Conservation (phyloP, 1,140 invertebrate species). For the Hermetia illucens region DNA sequence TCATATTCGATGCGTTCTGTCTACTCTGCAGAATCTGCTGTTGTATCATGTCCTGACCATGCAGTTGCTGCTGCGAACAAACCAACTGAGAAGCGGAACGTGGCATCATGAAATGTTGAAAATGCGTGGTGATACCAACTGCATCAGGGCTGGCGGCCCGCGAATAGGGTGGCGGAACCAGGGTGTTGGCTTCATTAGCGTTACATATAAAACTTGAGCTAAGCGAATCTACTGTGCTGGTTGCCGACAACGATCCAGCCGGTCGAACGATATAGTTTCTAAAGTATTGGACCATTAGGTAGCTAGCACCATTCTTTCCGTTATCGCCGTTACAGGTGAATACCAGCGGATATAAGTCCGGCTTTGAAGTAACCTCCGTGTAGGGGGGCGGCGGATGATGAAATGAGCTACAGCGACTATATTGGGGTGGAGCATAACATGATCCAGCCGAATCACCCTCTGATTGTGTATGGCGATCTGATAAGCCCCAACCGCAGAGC, state of each 20-base stretch:
- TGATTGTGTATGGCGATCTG: slow-evolving; percentile 34
- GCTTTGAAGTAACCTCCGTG: slow-evolving; percentile 71
- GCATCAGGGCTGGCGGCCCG: slow-evolving; percentile 56
- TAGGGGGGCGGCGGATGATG: slow-evolving; percentile 65
- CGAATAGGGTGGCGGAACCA: slow-evolving; percentile 69
- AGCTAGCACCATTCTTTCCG: slow-evolving; percentile 50
- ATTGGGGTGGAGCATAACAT: slow-evolving; percentile 61
- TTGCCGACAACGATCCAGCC: slow-evolving; percentile 56
- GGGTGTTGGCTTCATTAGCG: slow-evolving; percentile 63
- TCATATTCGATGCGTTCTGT: not conserved
- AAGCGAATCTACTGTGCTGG: slow-evolving; percentile 66
- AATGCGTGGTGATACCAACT: slow-evolving; percentile 32
- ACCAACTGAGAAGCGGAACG: slow-evolving; percentile 25
- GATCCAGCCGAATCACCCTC: slow-evolving; percentile 58
- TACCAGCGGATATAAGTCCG: slow-evolving; percentile 67
- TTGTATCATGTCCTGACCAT: not conserved
- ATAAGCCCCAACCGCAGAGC: slow-evolving; percentile 36
- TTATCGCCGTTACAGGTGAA: slow-evolving; percentile 54
- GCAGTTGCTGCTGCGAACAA: slow-evolving; percentile 6
- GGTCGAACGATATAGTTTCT: slow-evolving; percentile 55
- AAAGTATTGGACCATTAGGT: slow-evolving; percentile 70
- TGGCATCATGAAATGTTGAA: slow-evolving; percentile 17
- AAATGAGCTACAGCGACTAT: slow-evolving; percentile 63
- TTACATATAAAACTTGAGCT: slow-evolving; percentile 73
- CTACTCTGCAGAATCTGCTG: not conserved